Conservation (phyloP, 2,888 invertebrate genomes). For the Opisthograptis luteolata region DNA sequence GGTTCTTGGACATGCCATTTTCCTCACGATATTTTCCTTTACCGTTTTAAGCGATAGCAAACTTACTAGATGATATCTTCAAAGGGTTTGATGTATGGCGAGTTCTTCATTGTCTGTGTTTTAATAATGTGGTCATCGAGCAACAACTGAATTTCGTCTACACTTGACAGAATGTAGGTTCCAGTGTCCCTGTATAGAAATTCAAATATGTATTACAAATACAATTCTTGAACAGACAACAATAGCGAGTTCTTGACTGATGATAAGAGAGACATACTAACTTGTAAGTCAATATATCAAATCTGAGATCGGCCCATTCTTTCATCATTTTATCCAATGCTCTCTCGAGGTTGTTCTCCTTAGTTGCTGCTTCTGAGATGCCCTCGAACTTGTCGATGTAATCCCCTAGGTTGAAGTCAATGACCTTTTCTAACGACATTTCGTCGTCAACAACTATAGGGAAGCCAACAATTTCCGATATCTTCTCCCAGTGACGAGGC, state of each 20-base stretch:
- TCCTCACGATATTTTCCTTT: too few relatives aligned
- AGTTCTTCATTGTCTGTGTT: conserved; percentile 98
- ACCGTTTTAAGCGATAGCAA: too few relatives aligned
- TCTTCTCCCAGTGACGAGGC: conserved; percentile 95
- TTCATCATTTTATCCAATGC: conserved; percentile 94
- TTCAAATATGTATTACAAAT: not conserved
- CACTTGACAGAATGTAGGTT: conserved; percentile 93
- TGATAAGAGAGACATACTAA: conserved; percentile 49
- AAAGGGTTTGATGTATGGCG: conserved; percentile 98
- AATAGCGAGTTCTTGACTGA: not conserved
- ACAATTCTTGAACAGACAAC: not conserved
- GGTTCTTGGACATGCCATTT: too few relatives aligned
- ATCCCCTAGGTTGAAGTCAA: conserved; percentile 95
- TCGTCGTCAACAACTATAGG: conserved; percentile 94
- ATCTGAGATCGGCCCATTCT: conserved; percentile 94
- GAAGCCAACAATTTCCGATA: conserved; percentile 97
- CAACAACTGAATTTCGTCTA: conserved; percentile 96
- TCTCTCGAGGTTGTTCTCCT: conserved; percentile 96
- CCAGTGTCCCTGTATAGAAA: conserved; percentile 89
- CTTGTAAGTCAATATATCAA: conserved; percentile 89
- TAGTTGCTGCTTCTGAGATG: conserved; percentile 97
- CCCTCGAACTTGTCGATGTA: conserved; percentile 94
- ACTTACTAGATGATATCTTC: conserved; percentile 90
- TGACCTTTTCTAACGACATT: conserved; percentile 92
- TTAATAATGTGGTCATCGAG: conserved; percentile 98